These are phyloP conservation scores for Picus viridis DNA, from an alignment of 2,797 vertebrate species.

Conservation along the genomic window DNA sequence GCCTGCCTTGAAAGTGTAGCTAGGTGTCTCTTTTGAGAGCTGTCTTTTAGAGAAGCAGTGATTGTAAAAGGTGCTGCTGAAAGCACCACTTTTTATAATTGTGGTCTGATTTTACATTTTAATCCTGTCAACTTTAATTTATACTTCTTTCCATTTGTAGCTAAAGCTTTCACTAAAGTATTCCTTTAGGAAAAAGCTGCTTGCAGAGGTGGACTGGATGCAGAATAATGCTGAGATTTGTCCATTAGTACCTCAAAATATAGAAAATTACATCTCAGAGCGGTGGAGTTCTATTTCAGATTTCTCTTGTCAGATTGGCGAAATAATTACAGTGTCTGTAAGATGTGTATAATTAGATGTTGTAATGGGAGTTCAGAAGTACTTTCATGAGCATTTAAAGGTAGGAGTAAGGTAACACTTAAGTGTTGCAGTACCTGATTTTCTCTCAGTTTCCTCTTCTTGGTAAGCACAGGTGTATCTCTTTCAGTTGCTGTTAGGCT, in stretches of 20 bases:
- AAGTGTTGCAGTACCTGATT: neutral
- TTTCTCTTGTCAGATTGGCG: neutral
- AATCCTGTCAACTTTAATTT: conserved; percentile 43
- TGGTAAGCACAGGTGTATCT: neutral
- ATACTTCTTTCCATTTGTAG: conserved; percentile 33
- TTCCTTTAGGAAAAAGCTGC: neutral
- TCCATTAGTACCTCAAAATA: conserved; percentile 27
- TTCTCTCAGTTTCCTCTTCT: neutral
- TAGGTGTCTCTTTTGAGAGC: neutral
- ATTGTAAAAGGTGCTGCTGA: neutral
- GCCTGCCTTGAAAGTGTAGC: neutral
- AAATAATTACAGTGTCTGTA: conserved; percentile 41
- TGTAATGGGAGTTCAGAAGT: conserved; percentile 19
- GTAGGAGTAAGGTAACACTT: neutral
- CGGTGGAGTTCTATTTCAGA: conserved; percentile 18
- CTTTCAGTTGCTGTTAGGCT: neutral
- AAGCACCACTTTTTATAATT: neutral
- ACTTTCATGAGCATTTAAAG: neutral
- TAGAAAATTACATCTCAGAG: conserved; percentile 14
- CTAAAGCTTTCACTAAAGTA: conserved; percentile 10
- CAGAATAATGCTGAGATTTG: conserved; percentile 1
- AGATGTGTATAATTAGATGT: conserved; percentile 35
- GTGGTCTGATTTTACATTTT: conserved; percentile 26
- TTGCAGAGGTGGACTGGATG: neutral
- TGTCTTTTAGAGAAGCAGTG: neutral